Evolutionary conservation across 2,888 invertebrate genomes (phyloP), one percentile per base, ranked within the genome.

Genomic region (Tetrapedia diversipes): DNA sequence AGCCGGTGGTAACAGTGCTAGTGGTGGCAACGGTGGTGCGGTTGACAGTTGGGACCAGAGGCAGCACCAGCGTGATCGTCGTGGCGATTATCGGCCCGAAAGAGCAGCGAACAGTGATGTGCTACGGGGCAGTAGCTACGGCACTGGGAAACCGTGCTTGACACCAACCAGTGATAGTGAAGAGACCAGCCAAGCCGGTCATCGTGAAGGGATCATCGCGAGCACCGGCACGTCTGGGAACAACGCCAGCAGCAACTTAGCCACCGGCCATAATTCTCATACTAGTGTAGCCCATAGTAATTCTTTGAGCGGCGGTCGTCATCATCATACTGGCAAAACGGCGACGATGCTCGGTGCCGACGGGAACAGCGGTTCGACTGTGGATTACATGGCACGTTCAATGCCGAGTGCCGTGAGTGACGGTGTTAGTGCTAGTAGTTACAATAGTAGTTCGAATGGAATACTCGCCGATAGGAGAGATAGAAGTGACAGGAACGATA

Each of bases 31-130:
- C 56, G 73, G 51, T 54, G 67, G 67, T 77, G 59, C 71, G 53
- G 68, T 67, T 66, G 77, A 84, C 68, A 65, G 73, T 68, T 85
- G 81, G 80, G 86, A 87, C 49, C 85, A 86, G 64, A 87, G 82
- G 66, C 82, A 88, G 70, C 84, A 83, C 51, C 81, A 83, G 39
- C 87, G 84, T 24, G 82, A 84, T 68, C 85, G 86, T 49, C 88
- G 86, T 41, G 72, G 64, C 69, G 89, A 90, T 86, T 88, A 89
- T 74, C 83, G 89, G 63, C 69, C 83, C 47, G 89, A 89, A 87
- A 89, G 89, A 89, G 87, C 88, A 86, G 71, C 82, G 71, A 85
- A 86, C 79, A 87, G 89, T 87, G 89, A 89, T 70, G 87, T 88
- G 86, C 70, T 86, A 69, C 85, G 86, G 37, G 76, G 79, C 75